A percentile compares a stretch with the other conserved stretches of the same genome.
phyloP scores from a whole-genome alignment of 2,113 vertebrate genomes.

The Aegithalos caudatus region DNA sequence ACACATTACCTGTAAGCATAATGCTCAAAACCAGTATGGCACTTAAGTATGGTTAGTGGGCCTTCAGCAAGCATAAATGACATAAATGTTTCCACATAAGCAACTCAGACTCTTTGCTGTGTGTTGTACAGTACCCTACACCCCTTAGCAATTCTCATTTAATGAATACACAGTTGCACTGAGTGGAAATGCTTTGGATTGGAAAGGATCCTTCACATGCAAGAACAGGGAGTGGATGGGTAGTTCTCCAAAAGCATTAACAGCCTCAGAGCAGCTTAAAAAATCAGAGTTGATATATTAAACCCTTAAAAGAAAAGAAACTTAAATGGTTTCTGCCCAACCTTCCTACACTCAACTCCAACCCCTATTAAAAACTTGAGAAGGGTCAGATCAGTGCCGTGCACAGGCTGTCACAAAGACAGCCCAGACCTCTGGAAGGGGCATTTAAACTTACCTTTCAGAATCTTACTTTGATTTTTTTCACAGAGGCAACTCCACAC shows the following conservation, averaged over 20 bases:
- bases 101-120: background rate
- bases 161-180: background rate
- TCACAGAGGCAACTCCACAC: accelerated
- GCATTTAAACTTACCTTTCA: background rate
- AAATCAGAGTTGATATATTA: background rate
- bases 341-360: background rate
- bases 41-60: background rate
- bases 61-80: background rate
- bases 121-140: background rate
- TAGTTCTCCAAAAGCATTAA: background rate
- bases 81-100: background rate
- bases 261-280: background rate
- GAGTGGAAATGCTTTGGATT: background rate
- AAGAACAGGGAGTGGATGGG: background rate
- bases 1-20: background rate
- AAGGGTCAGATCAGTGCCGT: background rate
- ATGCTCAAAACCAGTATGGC: background rate
- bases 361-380: background rate
- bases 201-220: background rate
- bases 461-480: background rate
- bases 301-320: background rate
- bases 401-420: background rate
- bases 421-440: background rate
- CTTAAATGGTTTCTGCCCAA: background rate
- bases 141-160: background rate